These are phyloP conservation scores for Rhinogobius similis DNA, from an alignment of 2,113 vertebrate genomes.

Conservation along the genomic window DNA sequence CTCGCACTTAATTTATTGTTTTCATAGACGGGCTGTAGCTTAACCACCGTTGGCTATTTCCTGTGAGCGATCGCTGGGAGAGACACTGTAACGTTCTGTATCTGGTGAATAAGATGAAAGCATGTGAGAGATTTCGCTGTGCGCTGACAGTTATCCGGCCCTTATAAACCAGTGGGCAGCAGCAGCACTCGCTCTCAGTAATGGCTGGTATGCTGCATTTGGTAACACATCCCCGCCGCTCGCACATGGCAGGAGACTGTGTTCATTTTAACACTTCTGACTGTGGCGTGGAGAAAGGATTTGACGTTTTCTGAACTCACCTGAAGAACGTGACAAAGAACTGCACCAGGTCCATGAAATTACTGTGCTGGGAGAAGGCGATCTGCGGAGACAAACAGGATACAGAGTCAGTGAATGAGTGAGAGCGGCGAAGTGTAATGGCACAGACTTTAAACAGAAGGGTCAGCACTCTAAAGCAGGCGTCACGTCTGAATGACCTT, in stretches of 20 bases:
- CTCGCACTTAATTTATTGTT: background rate
- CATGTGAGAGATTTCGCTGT: background rate
- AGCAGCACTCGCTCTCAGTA: slow-evolving; percentile 21
- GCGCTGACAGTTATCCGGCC: slow-evolving; percentile 17
- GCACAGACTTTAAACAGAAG: slow-evolving; percentile 11
- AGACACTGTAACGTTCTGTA: background rate
- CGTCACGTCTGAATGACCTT: slow-evolving; percentile 27
- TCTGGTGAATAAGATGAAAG: background rate
- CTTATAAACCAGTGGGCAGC: slow-evolving; percentile 17
- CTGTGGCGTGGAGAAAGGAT: slow-evolving; percentile 6
- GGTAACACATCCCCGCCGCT: slow-evolving; percentile 35
- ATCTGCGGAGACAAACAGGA: slow-evolving; percentile 79
- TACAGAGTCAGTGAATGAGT: slow-evolving; percentile 17
- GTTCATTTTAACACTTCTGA: background rate
- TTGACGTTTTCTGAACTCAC: slow-evolving; percentile 66
- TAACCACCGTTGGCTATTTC: background rate
- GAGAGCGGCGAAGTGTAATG: slow-evolving; percentile 24
- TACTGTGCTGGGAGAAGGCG: slow-evolving; percentile 98
- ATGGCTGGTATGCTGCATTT: slow-evolving; percentile 5
- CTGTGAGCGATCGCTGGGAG: background rate
- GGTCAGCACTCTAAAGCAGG: slow-evolving; percentile 23
- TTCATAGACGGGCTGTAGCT: background rate
- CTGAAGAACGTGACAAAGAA: slow-evolving; percentile 99
- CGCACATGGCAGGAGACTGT: slow-evolving; percentile 8
- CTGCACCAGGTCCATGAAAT: slow-evolving; percentile 99